phyloP scores from a whole-genome alignment of 2,888 invertebrate species.

The Meta bourneti region DNA sequence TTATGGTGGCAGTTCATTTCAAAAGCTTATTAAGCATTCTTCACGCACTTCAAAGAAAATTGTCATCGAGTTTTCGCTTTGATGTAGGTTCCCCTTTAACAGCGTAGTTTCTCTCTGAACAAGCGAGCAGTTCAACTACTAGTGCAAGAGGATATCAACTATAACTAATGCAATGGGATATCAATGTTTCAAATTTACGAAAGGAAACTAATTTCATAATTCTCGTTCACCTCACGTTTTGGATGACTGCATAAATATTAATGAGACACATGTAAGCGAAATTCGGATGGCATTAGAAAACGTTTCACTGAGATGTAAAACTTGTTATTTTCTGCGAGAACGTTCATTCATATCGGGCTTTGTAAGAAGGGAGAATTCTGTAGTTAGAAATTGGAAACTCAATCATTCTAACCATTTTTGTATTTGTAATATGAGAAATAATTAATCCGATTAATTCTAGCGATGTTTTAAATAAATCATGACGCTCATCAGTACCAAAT shows the following conservation, averaged over 20 bases:
- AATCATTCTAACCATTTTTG: background rate
- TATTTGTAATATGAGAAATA: too few relatives aligned
- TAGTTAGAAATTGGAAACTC: background rate
- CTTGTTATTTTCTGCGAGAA: background rate
- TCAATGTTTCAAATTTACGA: background rate
- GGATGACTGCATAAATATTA: background rate
- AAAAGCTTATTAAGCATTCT: background rate
- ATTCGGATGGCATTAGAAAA: background rate
- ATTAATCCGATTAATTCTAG: too few relatives aligned
- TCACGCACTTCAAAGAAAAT: background rate
- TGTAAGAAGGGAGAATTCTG: background rate
- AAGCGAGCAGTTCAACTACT: background rate
- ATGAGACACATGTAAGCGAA: background rate
- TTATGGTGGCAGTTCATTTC: background rate
- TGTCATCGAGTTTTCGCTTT: background rate
- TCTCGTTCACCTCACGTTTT: background rate
- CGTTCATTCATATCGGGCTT: background rate
- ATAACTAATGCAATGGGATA: background rate
- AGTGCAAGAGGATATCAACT: too few relatives aligned
- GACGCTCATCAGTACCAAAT: too few relatives aligned
- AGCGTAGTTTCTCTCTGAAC: background rate
- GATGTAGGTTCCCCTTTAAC: background rate
- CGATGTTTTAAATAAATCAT: too few relatives aligned
- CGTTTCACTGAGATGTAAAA: background rate
- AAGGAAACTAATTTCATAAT: background rate